Evolutionary conservation across 2,888 invertebrate genomes (phyloP).

Genomic region (Gari tellinella): DNA sequence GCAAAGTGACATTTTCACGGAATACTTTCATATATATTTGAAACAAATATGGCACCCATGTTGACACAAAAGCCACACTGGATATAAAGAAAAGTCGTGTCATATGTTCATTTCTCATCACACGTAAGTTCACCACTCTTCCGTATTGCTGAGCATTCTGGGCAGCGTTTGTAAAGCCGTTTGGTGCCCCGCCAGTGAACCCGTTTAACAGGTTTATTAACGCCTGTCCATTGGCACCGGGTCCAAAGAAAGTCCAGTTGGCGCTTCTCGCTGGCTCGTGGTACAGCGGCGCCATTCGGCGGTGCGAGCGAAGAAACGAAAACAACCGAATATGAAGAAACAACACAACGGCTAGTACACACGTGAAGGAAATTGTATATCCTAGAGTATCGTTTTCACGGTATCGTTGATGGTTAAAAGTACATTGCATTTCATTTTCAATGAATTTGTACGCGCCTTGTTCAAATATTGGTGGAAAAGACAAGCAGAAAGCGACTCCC

Average conservation of each 20-base stretch:
- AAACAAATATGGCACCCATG: constrained; percentile 78
- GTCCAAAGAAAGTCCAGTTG: constrained; percentile 81
- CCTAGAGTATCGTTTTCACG: constrained; percentile 79
- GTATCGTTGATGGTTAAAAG: constrained; percentile 76
- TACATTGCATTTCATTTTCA: constrained; percentile 78
- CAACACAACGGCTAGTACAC: constrained; percentile 66
- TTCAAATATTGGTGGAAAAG: constrained; percentile 81
- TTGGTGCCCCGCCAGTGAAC: constrained; percentile 68
- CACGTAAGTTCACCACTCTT: constrained; percentile 73
- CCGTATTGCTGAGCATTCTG: constrained; percentile 68
- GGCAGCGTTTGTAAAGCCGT: constrained; percentile 64
- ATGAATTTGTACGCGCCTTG: constrained; percentile 77
- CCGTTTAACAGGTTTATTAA: constrained; percentile 78
- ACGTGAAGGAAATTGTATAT: constrained; percentile 75
- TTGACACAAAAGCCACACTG: constrained; percentile 66
- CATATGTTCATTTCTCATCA: constrained; percentile 77
- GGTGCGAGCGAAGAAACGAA: constrained; percentile 74
- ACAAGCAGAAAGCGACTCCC: constrained; percentile 75
- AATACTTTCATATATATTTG: constrained; percentile 75
- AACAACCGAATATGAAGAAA: constrained; percentile 78
- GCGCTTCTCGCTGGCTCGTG: constrained; percentile 77
- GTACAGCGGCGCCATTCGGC: constrained; percentile 78
- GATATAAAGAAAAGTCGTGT: constrained; percentile 76
- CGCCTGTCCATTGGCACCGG: constrained; percentile 78
- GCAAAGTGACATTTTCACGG: constrained; percentile 46